Percentiles rank a stretch among this genome's conserved stretches.
Evolutionary conservation across 1,140 invertebrate species (phyloP).

Genomic region (Heliconius hewitsoni): DNA sequence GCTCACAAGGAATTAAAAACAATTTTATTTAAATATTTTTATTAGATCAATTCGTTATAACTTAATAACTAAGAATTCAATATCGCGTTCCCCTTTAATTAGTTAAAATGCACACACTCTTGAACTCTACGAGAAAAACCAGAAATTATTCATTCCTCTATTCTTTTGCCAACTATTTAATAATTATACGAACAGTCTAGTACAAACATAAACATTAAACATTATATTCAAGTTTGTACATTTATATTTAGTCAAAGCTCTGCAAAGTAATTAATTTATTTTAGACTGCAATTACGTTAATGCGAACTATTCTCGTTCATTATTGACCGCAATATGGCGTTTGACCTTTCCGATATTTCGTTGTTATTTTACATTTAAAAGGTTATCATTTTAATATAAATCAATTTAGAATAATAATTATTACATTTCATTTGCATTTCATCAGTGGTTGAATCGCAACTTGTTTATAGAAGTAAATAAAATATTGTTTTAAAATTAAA

Average conservation of each 20-base stretch:
- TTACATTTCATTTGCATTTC: background rate
- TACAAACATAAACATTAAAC: background rate
- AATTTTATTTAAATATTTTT: background rate
- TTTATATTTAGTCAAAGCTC: background rate
- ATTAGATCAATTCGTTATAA: background rate
- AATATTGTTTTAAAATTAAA: too few species aligned
- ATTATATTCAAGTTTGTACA: constrained; percentile 2
- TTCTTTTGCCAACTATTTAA: background rate
- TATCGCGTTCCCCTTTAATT: background rate
- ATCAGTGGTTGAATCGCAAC: background rate
- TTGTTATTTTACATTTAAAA: background rate
- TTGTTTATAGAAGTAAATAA: background rate
- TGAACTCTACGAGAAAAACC: background rate
- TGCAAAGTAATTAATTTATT: constrained; percentile 20
- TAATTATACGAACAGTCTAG: background rate
- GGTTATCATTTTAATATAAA: background rate
- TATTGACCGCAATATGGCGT: constrained; percentile 15
- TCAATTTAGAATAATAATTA: background rate
- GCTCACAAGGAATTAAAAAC: too few species aligned
- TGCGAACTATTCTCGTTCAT: constrained; percentile 9
- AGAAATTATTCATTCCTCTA: background rate
- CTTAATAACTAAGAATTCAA: background rate
- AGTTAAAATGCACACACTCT: background rate
- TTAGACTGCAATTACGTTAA: constrained; percentile 12
- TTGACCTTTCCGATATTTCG: background rate